A percentile compares a stretch with the other conserved stretches of the same genome.
Conservation (phyloP, 2,113 vertebrate species). For the Oryzias javanicus region DNA sequence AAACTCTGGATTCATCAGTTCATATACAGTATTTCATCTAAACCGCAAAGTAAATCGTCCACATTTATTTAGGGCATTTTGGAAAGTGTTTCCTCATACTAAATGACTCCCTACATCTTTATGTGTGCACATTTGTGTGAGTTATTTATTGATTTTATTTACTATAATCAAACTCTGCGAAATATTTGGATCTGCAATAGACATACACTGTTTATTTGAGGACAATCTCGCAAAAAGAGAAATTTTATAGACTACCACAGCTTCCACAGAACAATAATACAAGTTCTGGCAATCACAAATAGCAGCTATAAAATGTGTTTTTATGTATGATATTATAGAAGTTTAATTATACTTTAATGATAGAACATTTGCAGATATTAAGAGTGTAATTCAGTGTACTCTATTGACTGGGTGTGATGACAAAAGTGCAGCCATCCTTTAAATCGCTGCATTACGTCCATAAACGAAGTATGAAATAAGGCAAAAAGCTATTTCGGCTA, state of each 20-base stretch:
- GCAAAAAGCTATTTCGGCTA: constrained; percentile 30
- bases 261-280: too few relatives aligned
- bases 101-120: too few relatives aligned
- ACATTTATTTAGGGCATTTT: neutral
- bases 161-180: too few relatives aligned
- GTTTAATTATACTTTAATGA: constrained; percentile 16
- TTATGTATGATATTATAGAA: constrained; percentile 21
- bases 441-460: constrained; percentile 35
- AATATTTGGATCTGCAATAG: too few relatives aligned
- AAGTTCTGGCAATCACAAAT: neutral
- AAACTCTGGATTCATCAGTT: constrained; percentile 24
- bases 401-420: constrained; percentile 35
- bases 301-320: neutral
- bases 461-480: constrained; percentile 58
- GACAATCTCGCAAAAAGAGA: too few relatives aligned
- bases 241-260: too few relatives aligned
- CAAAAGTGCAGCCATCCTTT: constrained; percentile 24
- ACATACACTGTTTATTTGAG: too few relatives aligned
- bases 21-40: constrained; percentile 11
- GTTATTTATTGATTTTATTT: too few relatives aligned
- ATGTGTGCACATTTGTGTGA: too few relatives aligned
- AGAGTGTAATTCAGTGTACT: constrained; percentile 8
- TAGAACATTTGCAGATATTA: constrained; percentile 7
- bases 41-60: neutral
- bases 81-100: neutral